Evolutionary conservation across 1,140 invertebrate species (phyloP).

Genomic region (Calephelis nemesis): DNA sequence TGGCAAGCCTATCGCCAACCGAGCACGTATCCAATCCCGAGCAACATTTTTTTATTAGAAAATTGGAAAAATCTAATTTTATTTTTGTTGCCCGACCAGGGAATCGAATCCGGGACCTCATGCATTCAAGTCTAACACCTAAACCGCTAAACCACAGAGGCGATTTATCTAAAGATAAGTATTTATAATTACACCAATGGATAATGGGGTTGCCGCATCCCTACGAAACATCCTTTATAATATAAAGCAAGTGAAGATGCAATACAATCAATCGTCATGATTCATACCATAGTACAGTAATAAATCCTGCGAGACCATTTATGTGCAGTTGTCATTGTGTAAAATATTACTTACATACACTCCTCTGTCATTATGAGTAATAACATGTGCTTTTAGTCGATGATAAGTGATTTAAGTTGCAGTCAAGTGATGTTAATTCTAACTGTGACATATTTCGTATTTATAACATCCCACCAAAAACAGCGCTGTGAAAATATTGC

Average conservation of each 20-base stretch:
- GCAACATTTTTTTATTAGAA: too few species aligned
- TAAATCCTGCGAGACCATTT: slow-evolving; percentile 5
- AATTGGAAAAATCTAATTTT: too few species aligned
- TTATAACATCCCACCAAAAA: background rate
- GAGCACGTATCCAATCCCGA: too few species aligned
- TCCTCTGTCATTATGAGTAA: slow-evolving; percentile 32
- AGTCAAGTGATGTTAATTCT: too few species aligned
- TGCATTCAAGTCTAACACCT: too few species aligned
- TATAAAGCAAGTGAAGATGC: background rate
- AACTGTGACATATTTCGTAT: background rate
- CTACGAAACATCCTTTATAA: background rate
- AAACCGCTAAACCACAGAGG: too few species aligned
- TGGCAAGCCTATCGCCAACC: too few species aligned
- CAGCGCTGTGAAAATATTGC: too few species aligned
- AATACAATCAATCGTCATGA: slow-evolving; percentile 2
- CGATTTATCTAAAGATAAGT: background rate
- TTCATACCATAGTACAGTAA: slow-evolving; percentile 9
- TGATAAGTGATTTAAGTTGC: too few species aligned
- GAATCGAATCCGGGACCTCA: too few species aligned
- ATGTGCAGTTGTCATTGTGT: slow-evolving; percentile 19
- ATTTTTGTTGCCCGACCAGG: too few species aligned
- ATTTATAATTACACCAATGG: slow-evolving; percentile 2
- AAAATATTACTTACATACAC: background rate
- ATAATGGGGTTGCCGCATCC: background rate
- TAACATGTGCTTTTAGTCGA: slow-evolving; percentile 27